These are phyloP conservation scores for Lanistes nyassanus DNA, from an alignment of 1,140 invertebrate species.

Conservation along the genomic window DNA sequence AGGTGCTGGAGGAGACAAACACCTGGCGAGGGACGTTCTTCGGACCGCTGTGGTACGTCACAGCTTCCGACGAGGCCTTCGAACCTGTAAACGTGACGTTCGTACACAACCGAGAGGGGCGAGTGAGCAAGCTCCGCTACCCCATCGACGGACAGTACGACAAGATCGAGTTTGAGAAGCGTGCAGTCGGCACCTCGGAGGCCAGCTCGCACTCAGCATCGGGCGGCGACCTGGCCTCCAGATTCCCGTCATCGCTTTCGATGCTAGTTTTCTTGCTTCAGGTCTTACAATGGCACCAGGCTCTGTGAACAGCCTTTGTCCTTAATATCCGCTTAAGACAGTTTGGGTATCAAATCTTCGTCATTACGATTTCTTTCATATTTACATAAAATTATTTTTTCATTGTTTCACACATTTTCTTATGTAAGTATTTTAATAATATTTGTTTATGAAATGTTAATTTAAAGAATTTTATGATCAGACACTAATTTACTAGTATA, in stretches of 20 bases:
- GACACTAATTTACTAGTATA: too few species aligned
- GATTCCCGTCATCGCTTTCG: background rate
- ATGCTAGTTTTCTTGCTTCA: background rate
- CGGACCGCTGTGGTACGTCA: slow-evolving; percentile 38
- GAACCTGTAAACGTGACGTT: slow-evolving; percentile 28
- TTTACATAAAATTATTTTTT: too few species aligned
- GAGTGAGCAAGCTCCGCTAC: slow-evolving; percentile 13
- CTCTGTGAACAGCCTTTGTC: too few species aligned
- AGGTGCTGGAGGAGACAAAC: background rate
- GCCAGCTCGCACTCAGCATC: slow-evolving; percentile 11
- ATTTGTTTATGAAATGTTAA: too few species aligned
- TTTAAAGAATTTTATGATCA: too few species aligned
- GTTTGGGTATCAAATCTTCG: background rate
- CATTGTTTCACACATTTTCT: too few species aligned
- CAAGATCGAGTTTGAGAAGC: slow-evolving; percentile 21
- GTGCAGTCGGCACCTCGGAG: too few species aligned
- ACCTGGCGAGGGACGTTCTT: slow-evolving; percentile 29
- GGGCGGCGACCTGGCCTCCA: background rate
- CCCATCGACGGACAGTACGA: slow-evolving; percentile 24
- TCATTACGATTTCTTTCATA: background rate
- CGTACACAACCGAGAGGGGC: background rate
- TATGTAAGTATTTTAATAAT: too few species aligned
- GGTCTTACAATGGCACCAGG: too few species aligned
- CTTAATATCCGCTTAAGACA: background rate
- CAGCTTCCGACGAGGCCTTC: slow-evolving; percentile 32